Evolutionary conservation across 2,113 vertebrate genomes (phyloP).

Genomic region (Orientallactaga bullata): DNA sequence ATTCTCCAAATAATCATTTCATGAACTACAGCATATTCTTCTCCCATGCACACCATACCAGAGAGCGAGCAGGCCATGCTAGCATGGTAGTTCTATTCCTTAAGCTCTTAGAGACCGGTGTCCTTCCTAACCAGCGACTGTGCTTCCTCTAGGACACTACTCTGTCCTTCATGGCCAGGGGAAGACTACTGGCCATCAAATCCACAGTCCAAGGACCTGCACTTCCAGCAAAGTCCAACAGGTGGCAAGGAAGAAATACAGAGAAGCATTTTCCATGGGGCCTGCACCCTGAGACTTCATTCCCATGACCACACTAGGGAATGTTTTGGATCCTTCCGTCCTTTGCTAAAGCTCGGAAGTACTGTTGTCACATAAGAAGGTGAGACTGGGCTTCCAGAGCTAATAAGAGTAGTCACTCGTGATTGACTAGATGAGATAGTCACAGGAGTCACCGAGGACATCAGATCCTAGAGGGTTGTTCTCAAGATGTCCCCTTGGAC

Average conservation of each 20-base stretch:
- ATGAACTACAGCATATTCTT: not conserved
- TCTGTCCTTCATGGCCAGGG: not conserved
- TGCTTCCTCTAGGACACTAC: not conserved
- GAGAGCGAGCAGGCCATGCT: not conserved
- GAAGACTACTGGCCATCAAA: not conserved
- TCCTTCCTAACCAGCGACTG: not conserved
- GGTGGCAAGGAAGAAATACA: not conserved
- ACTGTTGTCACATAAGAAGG: not conserved
- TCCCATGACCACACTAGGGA: not conserved
- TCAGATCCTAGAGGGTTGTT: not conserved
- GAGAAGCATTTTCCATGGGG: not conserved
- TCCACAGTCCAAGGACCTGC: not conserved
- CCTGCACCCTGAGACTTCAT: not conserved
- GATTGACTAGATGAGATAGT: not conserved
- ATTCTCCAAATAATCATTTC: not conserved
- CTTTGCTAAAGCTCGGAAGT: constrained; percentile 6
- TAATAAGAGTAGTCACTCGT: not conserved
- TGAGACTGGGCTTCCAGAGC: not conserved
- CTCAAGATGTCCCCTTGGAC: not conserved
- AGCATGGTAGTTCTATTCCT: not conserved
- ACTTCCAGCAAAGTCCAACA: not conserved
- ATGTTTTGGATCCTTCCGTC: not conserved
- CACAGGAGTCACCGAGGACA: not conserved
- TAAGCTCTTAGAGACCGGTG: not conserved
- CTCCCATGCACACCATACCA: not conserved